A percentile compares a stretch with the other conserved stretches of the same genome.
phyloP scores from a whole-genome alignment of 2,888 invertebrate genomes.

The Selenia dentaria region DNA sequence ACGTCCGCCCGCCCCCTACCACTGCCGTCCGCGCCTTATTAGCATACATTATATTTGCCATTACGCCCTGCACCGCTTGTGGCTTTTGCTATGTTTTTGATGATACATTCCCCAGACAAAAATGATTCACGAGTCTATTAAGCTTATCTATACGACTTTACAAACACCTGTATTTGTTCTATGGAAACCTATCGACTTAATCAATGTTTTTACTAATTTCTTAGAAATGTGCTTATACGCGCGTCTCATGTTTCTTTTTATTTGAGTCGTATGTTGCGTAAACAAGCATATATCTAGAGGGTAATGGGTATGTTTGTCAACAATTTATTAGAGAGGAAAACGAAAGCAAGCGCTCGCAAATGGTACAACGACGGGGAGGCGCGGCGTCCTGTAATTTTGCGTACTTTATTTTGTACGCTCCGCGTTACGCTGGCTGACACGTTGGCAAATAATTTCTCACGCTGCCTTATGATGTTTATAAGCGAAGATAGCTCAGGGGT shows the following conservation, averaged over 20 bases:
- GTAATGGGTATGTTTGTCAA: constrained; percentile 35
- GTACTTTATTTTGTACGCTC: too few species aligned
- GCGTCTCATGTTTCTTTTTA: constrained; percentile 26
- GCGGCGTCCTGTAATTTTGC: constrained; percentile 19
- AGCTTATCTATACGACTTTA: too few species aligned
- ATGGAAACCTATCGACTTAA: too few species aligned
- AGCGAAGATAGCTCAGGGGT: too few species aligned
- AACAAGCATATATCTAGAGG: constrained; percentile 31
- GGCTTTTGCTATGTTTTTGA: constrained; percentile 71
- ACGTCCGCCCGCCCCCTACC: constrained; percentile 68
- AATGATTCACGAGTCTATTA: too few species aligned
- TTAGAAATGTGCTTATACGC: constrained; percentile 6
- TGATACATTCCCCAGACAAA: constrained; percentile 51
- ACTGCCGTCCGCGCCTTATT: constrained; percentile 55
- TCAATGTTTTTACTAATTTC: too few species aligned
- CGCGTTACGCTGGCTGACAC: constrained; percentile 36
- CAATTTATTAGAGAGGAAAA: constrained; percentile 36
- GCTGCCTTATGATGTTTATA: too few species aligned
- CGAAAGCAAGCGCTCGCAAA: constrained; percentile 32
- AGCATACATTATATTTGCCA: constrained; percentile 82
- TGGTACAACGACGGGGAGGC: constrained; percentile 15
- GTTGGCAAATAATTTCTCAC: too few species aligned
- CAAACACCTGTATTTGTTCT: too few species aligned
- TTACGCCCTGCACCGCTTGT: constrained; percentile 70
- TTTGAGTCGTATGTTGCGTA: constrained; percentile 28